phyloP scores from a whole-genome alignment of 2,888 invertebrate genomes.

The Acronicta psi region DNA sequence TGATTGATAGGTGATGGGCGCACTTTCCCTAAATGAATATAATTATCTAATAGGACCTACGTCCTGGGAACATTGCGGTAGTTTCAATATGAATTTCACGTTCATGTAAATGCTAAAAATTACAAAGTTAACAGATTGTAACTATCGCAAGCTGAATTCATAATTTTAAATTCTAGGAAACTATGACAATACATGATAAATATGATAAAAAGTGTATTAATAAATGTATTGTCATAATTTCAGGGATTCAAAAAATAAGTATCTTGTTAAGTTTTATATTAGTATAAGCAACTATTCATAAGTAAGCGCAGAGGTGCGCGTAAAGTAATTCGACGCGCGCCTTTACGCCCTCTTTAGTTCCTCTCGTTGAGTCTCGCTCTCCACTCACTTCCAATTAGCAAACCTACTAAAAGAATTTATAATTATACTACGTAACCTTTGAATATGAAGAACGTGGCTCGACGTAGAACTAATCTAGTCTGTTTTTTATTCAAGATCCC shows the following conservation, averaged over 20 bases:
- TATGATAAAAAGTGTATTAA: constrained; percentile 4
- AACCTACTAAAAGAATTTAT: constrained; percentile 19
- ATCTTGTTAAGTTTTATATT: constrained; percentile 61
- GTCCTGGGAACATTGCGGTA: constrained; percentile 27
- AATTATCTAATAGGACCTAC: neutral
- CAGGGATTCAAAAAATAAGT: constrained; percentile 43
- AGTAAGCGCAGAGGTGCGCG: constrained; percentile 75
- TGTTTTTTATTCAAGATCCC: constrained; percentile 67
- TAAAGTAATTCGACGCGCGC: constrained; percentile 72
- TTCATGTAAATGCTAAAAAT: too few relatives aligned
- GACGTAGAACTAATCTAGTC: constrained; percentile 87
- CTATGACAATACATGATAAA: constrained; percentile 33
- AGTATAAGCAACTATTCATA: constrained; percentile 64
- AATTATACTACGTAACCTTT: constrained; percentile 14
- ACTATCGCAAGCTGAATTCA: constrained; percentile 35
- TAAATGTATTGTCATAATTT: constrained; percentile 46
- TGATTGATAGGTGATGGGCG: constrained; percentile 55
- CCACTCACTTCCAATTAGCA: constrained; percentile 24
- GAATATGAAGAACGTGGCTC: constrained; percentile 67
- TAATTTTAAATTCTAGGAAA: constrained; percentile 34
- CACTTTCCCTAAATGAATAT: constrained; percentile 39
- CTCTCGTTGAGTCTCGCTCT: constrained; percentile 77
- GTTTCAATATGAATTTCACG: constrained; percentile 13
- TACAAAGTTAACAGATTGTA: constrained; percentile 11
- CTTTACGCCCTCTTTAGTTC: constrained; percentile 80